Percentiles rank a stretch among this genome's conserved stretches.
These are phyloP conservation scores for Leuciscus idus DNA, from an alignment of 2,113 vertebrate genomes.

Conservation along the genomic window DNA sequence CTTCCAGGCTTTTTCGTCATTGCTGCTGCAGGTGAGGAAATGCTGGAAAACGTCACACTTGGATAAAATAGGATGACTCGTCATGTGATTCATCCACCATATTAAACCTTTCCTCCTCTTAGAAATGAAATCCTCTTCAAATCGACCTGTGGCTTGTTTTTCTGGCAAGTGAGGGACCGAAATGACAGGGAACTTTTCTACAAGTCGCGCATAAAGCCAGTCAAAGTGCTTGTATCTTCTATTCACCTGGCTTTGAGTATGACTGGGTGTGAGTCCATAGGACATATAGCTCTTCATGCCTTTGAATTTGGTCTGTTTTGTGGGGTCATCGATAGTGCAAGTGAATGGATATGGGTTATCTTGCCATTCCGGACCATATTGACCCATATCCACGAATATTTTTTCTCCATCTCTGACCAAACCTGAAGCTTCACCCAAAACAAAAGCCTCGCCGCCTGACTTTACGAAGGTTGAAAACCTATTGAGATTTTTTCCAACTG, in stretches of 20 bases:
- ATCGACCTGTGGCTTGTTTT: constrained; percentile 96
- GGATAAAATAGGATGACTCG: constrained; percentile 90
- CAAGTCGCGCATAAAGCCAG: constrained; percentile 92
- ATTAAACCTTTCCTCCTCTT: constrained; percentile 93
- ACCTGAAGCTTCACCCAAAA: constrained; percentile 88
- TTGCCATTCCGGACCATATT: constrained; percentile 91
- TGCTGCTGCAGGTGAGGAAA: constrained; percentile 87
- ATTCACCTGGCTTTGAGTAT: constrained; percentile 88
- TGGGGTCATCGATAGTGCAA: constrained; percentile 95
- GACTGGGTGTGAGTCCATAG: constrained; percentile 91
- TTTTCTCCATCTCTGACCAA: constrained; percentile 91
- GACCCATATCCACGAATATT: constrained; percentile 88
- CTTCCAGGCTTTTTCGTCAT: constrained; percentile 95
- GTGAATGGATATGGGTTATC: constrained; percentile 90
- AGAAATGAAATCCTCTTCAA: constrained; percentile 97
- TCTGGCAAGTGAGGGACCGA: constrained; percentile 95
- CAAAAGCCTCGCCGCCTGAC: constrained; percentile 93
- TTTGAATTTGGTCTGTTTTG: constrained; percentile 99
- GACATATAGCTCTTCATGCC: constrained; percentile 99
- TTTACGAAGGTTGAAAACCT: constrained; percentile 97
- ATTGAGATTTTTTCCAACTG: constrained; percentile 93
- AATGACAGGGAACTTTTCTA: constrained; percentile 94
- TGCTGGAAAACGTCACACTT: constrained; percentile 96
- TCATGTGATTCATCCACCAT: constrained; percentile 99
- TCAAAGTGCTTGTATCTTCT: constrained; percentile 98